Percentiles rank a stretch among this genome's conserved stretches.
Conservation (phyloP, 2,113 vertebrate genomes). For the Nycticryphes semicollaris region DNA sequence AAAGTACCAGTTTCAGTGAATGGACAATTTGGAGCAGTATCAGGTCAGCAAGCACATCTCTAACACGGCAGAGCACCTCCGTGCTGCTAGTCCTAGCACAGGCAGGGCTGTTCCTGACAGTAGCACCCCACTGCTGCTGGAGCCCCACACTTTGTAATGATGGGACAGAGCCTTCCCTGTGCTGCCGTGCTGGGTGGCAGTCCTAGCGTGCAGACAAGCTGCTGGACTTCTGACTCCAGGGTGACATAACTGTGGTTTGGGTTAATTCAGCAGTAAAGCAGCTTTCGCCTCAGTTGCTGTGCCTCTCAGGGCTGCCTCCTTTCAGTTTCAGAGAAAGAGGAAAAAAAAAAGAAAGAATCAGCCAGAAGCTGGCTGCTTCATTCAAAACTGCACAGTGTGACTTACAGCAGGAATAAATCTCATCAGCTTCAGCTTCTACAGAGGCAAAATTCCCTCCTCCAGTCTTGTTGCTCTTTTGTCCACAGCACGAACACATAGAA, state of each 20-base stretch:
- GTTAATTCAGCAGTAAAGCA: neutral
- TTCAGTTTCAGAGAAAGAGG: neutral
- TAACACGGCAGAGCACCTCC: fast-evolving
- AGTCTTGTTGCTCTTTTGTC: neutral
- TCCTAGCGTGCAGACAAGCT: fast-evolving
- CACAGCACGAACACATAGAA: neutral
- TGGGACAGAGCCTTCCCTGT: too few relatives aligned
- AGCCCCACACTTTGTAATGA: neutral
- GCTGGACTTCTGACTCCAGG: neutral
- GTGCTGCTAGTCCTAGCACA: neutral
- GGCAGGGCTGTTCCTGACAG: fast-evolving
- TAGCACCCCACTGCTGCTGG: fast-evolving
- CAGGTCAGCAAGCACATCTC: neutral
- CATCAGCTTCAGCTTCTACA: neutral
- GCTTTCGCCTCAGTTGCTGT: neutral
- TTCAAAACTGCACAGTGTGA: slow-evolving; percentile 34
- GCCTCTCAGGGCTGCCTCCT: neutral
- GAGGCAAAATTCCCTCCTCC: neutral
- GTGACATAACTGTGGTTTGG: neutral
- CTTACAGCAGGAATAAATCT: neutral
- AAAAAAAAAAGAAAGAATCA: neutral
- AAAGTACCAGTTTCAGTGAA: fast-evolving
- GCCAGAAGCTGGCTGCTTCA: neutral
- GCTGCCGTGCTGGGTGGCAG: neutral
- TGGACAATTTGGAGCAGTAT: neutral